Evolutionary conservation across 2,797 vertebrate genomes (phyloP), one percentile per base, ranked within the genome.

Genomic region (Xyrichtys novacula): DNA sequence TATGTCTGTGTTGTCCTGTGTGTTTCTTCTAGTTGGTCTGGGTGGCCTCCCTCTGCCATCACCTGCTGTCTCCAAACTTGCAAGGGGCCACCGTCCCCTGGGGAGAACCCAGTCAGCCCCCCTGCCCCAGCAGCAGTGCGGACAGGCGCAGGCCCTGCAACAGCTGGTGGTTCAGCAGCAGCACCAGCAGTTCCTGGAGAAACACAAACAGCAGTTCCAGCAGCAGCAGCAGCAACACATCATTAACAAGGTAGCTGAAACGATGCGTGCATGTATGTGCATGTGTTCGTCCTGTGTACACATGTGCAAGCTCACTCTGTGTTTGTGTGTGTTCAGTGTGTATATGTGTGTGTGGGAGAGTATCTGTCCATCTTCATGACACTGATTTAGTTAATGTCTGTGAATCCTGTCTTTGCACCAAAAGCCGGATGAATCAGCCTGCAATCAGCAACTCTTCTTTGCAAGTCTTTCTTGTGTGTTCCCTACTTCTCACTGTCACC

Each of bases 171-270:
- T 99, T 81, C 98, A 99, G 90, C 98, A 99, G 92, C 98, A 99
- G 86, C 98, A 99, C 94, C 97, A 99, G 93, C 98, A 99, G 91
- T 99, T 99, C 91, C 94, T 99, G 93, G 97, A 98, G 91, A 99
- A 99, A 91, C 98, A 99, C 94, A 99, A 99, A 81, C 97, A 99
- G 86, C 97, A 98, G 80, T 99, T 99, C 88, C 97, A 98, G 53
- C 97, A 98, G 76, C 96, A 98, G 85, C 97, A 97, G 83, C 94
- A 92, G 72, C 88, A 97, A 86, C 97, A 99, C 91, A 93, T 97
- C 89, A 96, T 98, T 88, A 96, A 91, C 95, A 98, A 98, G 97
- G 97, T 98, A 79, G 10, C 29, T 56, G 10, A 1, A 1, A 14
- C 16, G 47, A 23, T 14, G 7, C n/a, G 39, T n/a, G 38, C n/a